Evolutionary conservation across 2,797 vertebrate genomes (phyloP), one percentile per base, ranked within the genome.

Genomic region (Anguilla megastoma): DNA sequence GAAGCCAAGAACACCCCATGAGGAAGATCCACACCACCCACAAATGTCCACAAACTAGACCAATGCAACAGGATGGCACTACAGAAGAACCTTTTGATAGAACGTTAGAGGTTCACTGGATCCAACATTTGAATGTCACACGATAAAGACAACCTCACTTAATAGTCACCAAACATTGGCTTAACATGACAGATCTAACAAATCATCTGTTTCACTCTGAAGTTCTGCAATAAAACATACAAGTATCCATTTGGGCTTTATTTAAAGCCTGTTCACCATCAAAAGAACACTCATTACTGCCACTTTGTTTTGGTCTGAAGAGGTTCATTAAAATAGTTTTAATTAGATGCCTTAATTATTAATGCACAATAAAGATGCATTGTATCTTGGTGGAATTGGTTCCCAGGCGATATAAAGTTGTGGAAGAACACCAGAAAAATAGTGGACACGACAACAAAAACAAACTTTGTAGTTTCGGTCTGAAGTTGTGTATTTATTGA

Each of bases 401-500:
- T 82, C 7, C 9, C 9, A 48, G 41, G 18, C 8, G 9, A 18
- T 82, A 82, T 10, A 50, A 82, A 24, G 79, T 50, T 82, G 7
- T 8, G 41, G 21, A 82, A 24, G 41, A 50, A n/a, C 21, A 24
- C 76, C 48, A 14, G n/a, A 76, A 36, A 52, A 58, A 76, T 14
- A 36, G 30, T 18, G 71, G 71, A 45, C 36, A 45, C 16, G 21
- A 48, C 18, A n/a, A 5, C n/a, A n/a, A 9, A n/a, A 50, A 27
- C 9, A 30, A 41, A 41, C 3, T 79, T 33, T 56, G 84, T 69
- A 84, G 50, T 36, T 45, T 82, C 52, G 18, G 30, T 41, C 58
- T 83, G 27, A 80, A 85, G 36, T 85, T 80, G 63, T 41, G 18
- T 24, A 33, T 80, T 33, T 54, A 88, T 88, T 71, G 85, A 86